Evolutionary conservation across 2,888 invertebrate species (phyloP).

Genomic region (Cosmorhoe ocellata): DNA sequence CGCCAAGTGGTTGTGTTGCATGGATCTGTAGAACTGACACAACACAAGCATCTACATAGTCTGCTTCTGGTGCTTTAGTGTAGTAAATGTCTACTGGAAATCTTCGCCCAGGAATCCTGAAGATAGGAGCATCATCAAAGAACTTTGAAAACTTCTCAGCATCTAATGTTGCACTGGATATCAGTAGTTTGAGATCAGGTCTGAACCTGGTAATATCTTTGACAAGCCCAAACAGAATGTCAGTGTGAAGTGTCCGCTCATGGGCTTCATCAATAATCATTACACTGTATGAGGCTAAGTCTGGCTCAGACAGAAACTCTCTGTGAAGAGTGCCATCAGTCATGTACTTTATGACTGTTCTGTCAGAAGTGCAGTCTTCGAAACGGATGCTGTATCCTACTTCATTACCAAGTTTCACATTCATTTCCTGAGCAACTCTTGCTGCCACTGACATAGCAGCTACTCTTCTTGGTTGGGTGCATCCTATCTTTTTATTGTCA

Average conservation of each 20-base stretch:
- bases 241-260: constrained; percentile 98
- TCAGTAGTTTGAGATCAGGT: constrained; percentile 96
- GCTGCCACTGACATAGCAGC: constrained; percentile 99
- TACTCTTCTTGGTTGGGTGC: constrained; percentile 98
- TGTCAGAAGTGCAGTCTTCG: constrained; percentile 99
- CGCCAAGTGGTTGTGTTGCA: constrained; percentile 97
- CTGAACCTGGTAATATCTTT: constrained; percentile 97
- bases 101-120: constrained; percentile 97
- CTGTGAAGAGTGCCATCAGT: constrained; percentile 99
- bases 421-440: constrained; percentile 98
- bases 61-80: constrained; percentile 99
- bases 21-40: constrained; percentile 99
- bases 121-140: constrained; percentile 99
- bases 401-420: constrained; percentile 96
- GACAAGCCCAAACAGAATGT: constrained; percentile 98
- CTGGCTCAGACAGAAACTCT: constrained; percentile 98
- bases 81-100: constrained; percentile 99
- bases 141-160: constrained; percentile 99
- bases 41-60: constrained; percentile 99
- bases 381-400: constrained; percentile 96
- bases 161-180: constrained; percentile 99
- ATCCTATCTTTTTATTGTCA: constrained; percentile 95
- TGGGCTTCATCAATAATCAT: constrained; percentile 99
- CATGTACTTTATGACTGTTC: constrained; percentile 99
- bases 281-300: constrained; percentile 96